These are phyloP conservation scores for Enteromius mattozi DNA, from an alignment of 2,797 vertebrate genomes.

Conservation along the genomic window DNA sequence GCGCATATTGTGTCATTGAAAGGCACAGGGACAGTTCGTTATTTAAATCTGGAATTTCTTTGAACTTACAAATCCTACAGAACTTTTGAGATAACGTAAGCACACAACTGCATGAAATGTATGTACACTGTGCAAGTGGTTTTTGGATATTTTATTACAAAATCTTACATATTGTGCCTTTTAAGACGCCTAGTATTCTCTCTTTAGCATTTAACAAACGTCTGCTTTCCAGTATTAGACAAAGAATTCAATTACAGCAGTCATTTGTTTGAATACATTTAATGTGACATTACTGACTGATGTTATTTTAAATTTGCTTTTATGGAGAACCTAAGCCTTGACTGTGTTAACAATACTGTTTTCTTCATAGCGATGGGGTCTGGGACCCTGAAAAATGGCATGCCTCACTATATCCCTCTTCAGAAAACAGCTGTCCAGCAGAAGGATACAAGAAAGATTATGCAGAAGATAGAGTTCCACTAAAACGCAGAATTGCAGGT, in stretches of 20 bases:
- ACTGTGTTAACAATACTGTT: constrained; percentile 34
- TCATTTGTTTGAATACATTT: neutral
- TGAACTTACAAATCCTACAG: no score
- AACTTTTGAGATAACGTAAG: no score
- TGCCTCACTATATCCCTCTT: constrained; percentile 90
- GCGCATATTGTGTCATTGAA: no score
- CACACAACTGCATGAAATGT: no score
- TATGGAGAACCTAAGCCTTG: neutral
- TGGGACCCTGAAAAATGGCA: constrained; percentile 99
- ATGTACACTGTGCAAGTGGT: no score
- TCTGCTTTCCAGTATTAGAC: neutral
- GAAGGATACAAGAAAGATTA: constrained; percentile 92
- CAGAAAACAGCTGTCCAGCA: constrained; percentile 88
- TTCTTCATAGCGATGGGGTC: constrained; percentile 87
- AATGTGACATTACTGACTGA: neutral
- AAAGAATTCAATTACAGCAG: neutral
- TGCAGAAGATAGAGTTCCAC: constrained; percentile 85
- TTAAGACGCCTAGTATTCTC: neutral
- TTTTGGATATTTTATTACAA: no score
- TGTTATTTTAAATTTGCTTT: neutral
- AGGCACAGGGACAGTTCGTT: no score
- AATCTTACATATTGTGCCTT: neutral
- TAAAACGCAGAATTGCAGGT: constrained; percentile 94
- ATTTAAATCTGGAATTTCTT: no score
- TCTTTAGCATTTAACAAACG: neutral